Base-by-base conservation (phyloP, 2,113 vertebrate genomes). In the Emydocephalus ijimae region DNA sequence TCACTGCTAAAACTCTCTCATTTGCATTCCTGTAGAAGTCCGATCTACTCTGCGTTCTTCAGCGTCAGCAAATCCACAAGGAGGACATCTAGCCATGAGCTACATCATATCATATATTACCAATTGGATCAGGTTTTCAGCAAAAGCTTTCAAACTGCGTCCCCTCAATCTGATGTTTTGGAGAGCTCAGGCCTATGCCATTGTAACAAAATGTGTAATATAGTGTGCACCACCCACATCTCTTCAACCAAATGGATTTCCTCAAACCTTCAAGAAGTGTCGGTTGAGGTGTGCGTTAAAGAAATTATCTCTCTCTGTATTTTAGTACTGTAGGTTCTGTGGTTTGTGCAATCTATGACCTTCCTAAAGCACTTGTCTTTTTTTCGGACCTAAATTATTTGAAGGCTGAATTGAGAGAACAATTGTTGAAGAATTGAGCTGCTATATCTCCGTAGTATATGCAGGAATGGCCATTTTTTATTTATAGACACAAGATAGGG, bases 21-120 rank as follows among this genome's bases (percentile, higher is more conserved):
- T 48, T 18, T 87, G 86, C 24, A 29, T 34, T 81, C 74, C 74
- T 81, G 74, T 43, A 43, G 74, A 43, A 81, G 34, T 34, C 18
- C n/a, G 7, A 81, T 7, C 29, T 43, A 88, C 87, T 81, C 24
- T 3, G 1, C 4, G 18, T 23, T 10, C 85, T 50, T 89, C 45
- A 89, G 85, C 14, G 45, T 8, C 11, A 50, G 29, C 34, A 45
- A 24, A 88, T n/a, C 50, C 50, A 74, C 23, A 89, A 57, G 93
- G 93, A 90, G 87, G 43, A 45, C 94, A 93, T 87, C 94, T 92
- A 95, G 64, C 89, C 9, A 8, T 4, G 24, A 7, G 34, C 15
- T 21, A 43, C 9, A 43, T 81, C 15, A 3, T 81, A 21, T 43
- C 20, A 43, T 39, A 39, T 39, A 39, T 81, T n/a, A 81, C 6